These are phyloP conservation scores for Thalassoma bifasciatum DNA, from an alignment of 2,113 vertebrate genomes.

Conservation along the genomic window DNA sequence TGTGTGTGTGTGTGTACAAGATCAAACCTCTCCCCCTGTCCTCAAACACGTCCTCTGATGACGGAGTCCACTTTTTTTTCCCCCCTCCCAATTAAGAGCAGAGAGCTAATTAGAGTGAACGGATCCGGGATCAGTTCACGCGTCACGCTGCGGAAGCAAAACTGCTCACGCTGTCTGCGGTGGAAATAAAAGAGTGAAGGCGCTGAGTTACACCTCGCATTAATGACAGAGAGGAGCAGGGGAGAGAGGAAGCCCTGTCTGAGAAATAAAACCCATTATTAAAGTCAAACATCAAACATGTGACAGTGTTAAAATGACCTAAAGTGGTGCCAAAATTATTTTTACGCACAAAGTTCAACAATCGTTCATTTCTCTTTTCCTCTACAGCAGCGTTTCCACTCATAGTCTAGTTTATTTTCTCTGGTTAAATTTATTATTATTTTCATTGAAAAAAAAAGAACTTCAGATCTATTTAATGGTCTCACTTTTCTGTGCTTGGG, in stretches of 20 bases:
- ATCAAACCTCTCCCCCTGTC: slow-evolving; percentile 48
- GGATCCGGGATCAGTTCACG: slow-evolving; percentile 62
- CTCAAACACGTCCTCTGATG: slow-evolving; percentile 66
- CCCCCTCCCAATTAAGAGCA: slow-evolving; percentile 78
- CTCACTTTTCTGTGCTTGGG: neutral
- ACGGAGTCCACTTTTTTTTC: slow-evolving; percentile 56
- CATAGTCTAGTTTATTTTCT: neutral
- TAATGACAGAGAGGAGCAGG: neutral
- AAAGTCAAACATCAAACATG: neutral
- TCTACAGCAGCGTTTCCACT: no score
- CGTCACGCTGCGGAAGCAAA: slow-evolving; percentile 18
- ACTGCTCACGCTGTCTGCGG: slow-evolving; percentile 14
- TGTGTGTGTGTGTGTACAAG: neutral
- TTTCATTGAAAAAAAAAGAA: neutral
- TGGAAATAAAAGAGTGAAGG: slow-evolving; percentile 7
- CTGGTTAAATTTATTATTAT: neutral
- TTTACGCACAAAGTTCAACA: neutral
- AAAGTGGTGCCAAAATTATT: neutral
- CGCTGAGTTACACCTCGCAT: slow-evolving; percentile 27
- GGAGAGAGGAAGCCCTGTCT: neutral
- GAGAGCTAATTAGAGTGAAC: slow-evolving; percentile 81
- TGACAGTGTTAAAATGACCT: neutral
- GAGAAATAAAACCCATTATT: neutral
- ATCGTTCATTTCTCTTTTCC: neutral
- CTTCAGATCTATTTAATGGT: neutral